A percentile compares a stretch with the other conserved stretches of the same genome.
phyloP scores from a whole-genome alignment of 2,113 vertebrate genomes.

The Hemicordylus capensis region DNA sequence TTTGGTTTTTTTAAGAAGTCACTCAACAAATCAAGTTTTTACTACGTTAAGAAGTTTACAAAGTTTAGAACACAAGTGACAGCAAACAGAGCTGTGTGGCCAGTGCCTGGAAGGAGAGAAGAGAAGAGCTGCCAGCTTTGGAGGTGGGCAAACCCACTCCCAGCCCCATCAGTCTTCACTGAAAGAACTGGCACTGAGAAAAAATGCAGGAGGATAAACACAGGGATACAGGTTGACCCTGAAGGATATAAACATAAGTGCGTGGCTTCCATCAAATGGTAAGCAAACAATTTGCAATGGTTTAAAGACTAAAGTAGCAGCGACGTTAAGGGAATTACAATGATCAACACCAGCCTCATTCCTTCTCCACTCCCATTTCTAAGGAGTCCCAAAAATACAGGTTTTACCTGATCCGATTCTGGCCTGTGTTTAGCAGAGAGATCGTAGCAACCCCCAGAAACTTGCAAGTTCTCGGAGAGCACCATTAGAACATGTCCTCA shows the following conservation, averaged over 20 bases:
- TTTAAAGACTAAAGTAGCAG: too few relatives aligned
- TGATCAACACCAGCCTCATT: too few relatives aligned
- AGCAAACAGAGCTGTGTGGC: background rate
- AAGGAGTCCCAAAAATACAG: background rate
- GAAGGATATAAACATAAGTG: conserved; percentile 41
- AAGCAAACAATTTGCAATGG: conserved; percentile 47
- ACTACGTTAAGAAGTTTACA: conserved; percentile 63
- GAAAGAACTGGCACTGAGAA: conserved; percentile 40
- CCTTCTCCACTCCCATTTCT: background rate
- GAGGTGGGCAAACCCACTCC: background rate
- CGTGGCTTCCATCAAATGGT: conserved; percentile 32
- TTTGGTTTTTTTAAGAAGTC: conserved; percentile 48
- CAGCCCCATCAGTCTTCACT: conserved; percentile 28
- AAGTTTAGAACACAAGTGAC: conserved; percentile 50
- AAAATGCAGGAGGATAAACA: conserved; percentile 42
- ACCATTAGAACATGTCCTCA: background rate
- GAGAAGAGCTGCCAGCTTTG: background rate
- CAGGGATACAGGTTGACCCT: conserved; percentile 50
- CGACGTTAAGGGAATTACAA: too few relatives aligned
- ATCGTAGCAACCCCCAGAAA: background rate
- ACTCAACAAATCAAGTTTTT: conserved; percentile 51
- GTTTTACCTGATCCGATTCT: background rate
- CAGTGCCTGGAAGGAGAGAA: background rate
- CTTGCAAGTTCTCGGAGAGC: background rate
- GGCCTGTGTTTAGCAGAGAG: background rate